These are phyloP conservation scores for Chalcis sispes DNA, from an alignment of 2,888 invertebrate genomes.

Conservation along the genomic window DNA sequence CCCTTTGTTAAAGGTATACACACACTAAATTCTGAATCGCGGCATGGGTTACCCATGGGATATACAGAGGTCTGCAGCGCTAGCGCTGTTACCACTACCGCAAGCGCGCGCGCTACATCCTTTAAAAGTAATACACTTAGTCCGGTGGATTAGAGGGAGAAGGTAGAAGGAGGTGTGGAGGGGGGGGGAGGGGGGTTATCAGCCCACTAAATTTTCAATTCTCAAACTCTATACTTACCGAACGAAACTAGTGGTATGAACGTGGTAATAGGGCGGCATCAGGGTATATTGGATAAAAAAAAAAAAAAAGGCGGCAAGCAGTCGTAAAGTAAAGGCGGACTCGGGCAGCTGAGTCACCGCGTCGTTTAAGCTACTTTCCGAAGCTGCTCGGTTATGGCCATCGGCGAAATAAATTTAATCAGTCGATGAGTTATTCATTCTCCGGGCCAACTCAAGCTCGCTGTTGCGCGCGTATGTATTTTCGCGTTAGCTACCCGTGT, in stretches of 20 bases:
- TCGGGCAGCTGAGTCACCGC: background rate
- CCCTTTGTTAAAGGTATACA: no score
- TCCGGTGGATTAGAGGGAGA: background rate
- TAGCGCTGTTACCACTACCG: no score
- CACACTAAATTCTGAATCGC: no score
- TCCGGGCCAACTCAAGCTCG: no score
- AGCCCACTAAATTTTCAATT: slow-evolving; percentile 53
- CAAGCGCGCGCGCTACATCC: background rate
- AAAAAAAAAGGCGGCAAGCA: no score
- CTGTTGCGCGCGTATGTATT: no score
- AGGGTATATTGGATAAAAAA: slow-evolving; percentile 22
- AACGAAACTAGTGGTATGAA: slow-evolving; percentile 27
- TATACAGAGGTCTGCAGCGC: background rate
- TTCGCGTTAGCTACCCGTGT: no score
- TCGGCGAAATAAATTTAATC: slow-evolving; percentile 8
- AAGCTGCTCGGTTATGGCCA: background rate
- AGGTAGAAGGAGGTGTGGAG: no score
- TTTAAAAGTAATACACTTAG: slow-evolving; percentile 51
- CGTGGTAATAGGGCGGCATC: background rate
- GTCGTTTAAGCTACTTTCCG: background rate
- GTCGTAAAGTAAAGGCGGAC: slow-evolving; percentile 15
- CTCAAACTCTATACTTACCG: slow-evolving; percentile 45
- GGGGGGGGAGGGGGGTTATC: background rate
- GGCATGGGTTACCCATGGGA: no score
- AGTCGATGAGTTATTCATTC: background rate